Evolutionary conservation across 2,113 vertebrate genomes (phyloP).

Genomic region (Petaurus breviceps): DNA sequence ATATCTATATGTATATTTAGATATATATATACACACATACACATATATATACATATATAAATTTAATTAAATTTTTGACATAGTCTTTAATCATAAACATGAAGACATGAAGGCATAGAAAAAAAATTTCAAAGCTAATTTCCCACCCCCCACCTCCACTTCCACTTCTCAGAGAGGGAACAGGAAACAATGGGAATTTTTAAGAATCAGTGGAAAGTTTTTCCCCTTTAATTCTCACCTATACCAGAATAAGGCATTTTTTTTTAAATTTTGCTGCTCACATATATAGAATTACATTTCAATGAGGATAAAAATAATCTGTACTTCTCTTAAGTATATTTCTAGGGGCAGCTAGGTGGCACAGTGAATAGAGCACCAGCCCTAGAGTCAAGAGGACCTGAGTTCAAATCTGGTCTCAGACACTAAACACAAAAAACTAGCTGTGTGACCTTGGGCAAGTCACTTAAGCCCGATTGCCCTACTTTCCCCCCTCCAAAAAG

Average conservation of each 20-base stretch:
- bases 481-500: no score
- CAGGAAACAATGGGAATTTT: neutral
- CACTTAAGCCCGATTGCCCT: no score
- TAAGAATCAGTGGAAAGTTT: neutral
- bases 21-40: no score
- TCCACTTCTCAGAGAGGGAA: neutral
- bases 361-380: no score
- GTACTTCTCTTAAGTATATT: neutral
- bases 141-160: neutral
- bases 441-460: no score
- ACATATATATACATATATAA: no score
- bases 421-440: no score
- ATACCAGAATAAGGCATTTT: slow-evolving; percentile 20
- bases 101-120: neutral
- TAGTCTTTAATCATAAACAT: neutral
- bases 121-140: neutral
- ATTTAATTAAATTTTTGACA: neutral
- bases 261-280: neutral
- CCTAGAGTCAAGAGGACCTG: no score
- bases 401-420: no score
- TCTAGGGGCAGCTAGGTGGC: no score
- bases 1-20: no score
- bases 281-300: neutral
- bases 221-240: neutral
- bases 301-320: neutral